phyloP scores from a whole-genome alignment of 2,113 vertebrate species.

The Zootoca vivipara region DNA sequence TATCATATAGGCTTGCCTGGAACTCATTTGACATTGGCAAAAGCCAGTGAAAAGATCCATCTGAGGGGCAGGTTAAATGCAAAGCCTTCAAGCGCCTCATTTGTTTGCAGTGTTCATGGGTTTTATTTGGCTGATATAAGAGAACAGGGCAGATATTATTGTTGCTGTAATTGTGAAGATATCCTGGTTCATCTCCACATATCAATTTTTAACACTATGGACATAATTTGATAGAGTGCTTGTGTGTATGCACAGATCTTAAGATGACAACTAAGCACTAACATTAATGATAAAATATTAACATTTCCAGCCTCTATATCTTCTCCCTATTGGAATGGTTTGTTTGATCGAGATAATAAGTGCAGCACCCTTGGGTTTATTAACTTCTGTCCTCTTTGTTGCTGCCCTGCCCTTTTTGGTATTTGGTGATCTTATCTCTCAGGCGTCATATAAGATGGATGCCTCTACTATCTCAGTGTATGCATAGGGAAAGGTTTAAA shows the following conservation, averaged over 20 bases:
- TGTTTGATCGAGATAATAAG: conserved; percentile 3
- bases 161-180: neutral
- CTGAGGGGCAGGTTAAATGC: conserved; percentile 19
- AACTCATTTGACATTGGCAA: conserved; percentile 11
- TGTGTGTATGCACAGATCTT: neutral
- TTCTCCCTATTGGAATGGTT: neutral
- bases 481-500: too few relatives aligned
- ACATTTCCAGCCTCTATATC: neutral
- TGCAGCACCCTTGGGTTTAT: neutral
- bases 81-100: neutral
- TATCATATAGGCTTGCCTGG: conserved; percentile 38
- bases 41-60: conserved; percentile 1
- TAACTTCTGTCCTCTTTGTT: neutral
- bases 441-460: neutral
- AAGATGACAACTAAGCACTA: neutral
- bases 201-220: neutral
- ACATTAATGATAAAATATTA: neutral
- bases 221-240: neutral
- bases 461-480: neutral
- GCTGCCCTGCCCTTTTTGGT: neutral
- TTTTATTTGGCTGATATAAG: conserved; percentile 2
- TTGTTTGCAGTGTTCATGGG: neutral
- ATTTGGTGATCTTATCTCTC: neutral
- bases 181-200: neutral
- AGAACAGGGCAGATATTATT: neutral